Evolutionary conservation across 1,140 invertebrate species (phyloP), one percentile per base, ranked within the genome.

Genomic region (Tetragonula clypearis): DNA sequence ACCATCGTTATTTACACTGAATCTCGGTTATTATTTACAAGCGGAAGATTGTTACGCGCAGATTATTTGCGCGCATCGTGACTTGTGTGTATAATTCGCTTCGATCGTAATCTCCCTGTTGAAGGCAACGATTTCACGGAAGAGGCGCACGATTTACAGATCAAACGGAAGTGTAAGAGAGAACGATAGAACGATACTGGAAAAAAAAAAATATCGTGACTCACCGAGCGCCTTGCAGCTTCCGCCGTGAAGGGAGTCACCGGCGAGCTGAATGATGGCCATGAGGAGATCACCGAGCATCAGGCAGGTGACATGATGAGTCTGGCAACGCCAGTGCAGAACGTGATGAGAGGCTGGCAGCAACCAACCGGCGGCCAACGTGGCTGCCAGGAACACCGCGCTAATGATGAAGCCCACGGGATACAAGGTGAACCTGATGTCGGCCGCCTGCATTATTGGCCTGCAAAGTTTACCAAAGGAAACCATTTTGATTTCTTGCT

Each of bases 311-410:
- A 98, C 97, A 93, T 98, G 97, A 94, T 97, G 96, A 77, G 97
- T 97, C 95, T 98, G 97, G 92, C 97, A 98, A 83, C 97, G 96
- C 97, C 97, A 98, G 93, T 98, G 97, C 83, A 98, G 95, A 72
- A 97, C 97, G 95, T 98, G 97, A 95, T 98, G 97, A 81, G 97
- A 97, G 26, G 97, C 96, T 53, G 97, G 97, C 90, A 98, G 94
- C 86, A 97, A 95, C 91, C 96, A 97, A 14, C 97, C 97, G 4
- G 97, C 96, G 8, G 96, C 96, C 89, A 98, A 93, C 55, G 97
- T 98, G 6, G 97, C 97, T 21, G 96, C 96, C 93, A 98, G 93
- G 94, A 98, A 98, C 75, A 97, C 96, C 5, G 96, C 97, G 82
- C 97, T 97, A 82, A 98, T 96, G 77, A 97, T 96, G 88, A 98